A percentile compares a stretch with the other conserved stretches of the same genome.
These are phyloP conservation scores for Ctenopoma multispine DNA, from an alignment of 2,797 vertebrate genomes.

Conservation along the genomic window DNA sequence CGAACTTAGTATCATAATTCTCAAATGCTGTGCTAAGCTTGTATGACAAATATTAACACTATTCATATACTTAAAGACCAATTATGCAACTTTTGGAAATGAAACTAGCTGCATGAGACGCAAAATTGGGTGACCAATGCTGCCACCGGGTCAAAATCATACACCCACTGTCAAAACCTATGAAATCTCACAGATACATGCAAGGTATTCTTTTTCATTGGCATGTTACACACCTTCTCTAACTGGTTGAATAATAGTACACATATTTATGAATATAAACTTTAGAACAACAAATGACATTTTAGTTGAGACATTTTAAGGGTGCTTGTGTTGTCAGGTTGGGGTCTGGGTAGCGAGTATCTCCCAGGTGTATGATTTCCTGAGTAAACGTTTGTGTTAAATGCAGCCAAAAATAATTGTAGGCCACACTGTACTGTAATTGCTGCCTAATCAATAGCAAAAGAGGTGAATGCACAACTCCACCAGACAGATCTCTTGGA, in stretches of 20 bases:
- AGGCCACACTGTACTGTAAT: conserved; percentile 36
- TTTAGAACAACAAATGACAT: conserved; percentile 10
- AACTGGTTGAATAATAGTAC: neutral
- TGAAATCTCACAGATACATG: too few relatives aligned
- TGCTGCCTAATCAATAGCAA: conserved; percentile 51
- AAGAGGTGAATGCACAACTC: conserved; percentile 31
- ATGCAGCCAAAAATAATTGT: conserved; percentile 43
- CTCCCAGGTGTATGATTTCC: conserved; percentile 15
- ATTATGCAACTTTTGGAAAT: too few relatives aligned
- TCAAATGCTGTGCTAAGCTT: conserved; percentile 1
- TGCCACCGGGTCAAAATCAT: too few relatives aligned
- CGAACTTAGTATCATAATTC: neutral
- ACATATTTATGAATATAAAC: neutral
- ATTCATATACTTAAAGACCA: neutral
- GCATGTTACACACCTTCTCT: too few relatives aligned
- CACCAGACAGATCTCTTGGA: conserved; percentile 37
- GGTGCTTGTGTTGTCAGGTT: conserved; percentile 18
- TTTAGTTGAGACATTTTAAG: conserved; percentile 25
- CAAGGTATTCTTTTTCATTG: too few relatives aligned
- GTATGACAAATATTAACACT: neutral
- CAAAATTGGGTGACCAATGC: too few relatives aligned
- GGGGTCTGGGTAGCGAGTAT: conserved; percentile 6
- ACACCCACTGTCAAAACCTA: too few relatives aligned
- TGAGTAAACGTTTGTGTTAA: conserved; percentile 44
- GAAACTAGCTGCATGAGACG: too few relatives aligned